Conservation (phyloP, 2,113 vertebrate species). For the Riparia riparia region DNA sequence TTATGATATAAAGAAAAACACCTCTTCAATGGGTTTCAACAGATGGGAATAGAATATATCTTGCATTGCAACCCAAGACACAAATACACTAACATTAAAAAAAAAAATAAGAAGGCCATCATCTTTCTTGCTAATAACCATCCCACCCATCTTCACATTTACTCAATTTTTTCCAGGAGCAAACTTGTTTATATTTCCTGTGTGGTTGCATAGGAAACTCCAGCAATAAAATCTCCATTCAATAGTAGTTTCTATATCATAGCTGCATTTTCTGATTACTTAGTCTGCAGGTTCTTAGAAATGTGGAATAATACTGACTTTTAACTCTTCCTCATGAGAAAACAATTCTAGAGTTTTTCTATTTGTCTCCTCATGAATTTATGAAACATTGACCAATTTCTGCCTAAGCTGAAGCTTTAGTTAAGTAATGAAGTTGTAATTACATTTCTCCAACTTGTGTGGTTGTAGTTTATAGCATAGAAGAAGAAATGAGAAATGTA, state of each 20-base stretch:
- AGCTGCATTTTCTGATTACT: neutral
- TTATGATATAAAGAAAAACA: too few species aligned
- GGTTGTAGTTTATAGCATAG: neutral
- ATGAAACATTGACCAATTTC: neutral
- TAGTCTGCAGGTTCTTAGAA: neutral
- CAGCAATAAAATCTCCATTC: neutral
- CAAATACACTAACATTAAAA: neutral
- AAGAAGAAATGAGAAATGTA: neutral
- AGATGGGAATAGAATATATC: too few species aligned
- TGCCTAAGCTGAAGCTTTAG: neutral
- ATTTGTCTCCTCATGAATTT: neutral
- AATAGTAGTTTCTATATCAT: neutral
- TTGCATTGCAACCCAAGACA: too few species aligned
- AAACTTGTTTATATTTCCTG: neutral
- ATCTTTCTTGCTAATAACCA: neutral
- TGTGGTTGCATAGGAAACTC: neutral
- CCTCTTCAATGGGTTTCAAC: too few species aligned
- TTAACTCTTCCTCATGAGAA: neutral
- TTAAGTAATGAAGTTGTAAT: neutral
- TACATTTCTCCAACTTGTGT: neutral
- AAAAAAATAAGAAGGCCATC: neutral
- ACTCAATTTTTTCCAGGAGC: neutral
- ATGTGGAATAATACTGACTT: neutral
- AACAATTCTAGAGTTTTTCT: neutral
- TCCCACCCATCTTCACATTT: neutral